phyloP scores from a whole-genome alignment of 1,140 invertebrate species.

The Eueides isabella region DNA sequence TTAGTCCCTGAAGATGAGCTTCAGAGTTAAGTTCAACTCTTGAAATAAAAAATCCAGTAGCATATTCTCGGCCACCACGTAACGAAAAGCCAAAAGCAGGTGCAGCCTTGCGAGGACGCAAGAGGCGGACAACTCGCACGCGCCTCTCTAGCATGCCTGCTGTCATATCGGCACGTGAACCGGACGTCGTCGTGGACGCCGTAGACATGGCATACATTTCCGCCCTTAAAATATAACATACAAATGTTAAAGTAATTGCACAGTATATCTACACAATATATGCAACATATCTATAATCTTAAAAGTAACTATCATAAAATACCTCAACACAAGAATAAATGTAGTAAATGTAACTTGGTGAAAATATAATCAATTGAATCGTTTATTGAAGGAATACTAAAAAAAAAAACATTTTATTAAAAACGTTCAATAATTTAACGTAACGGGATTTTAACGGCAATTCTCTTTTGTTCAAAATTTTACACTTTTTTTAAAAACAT shows the following conservation, averaged over 20 bases:
- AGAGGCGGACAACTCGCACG: constrained; percentile 70
- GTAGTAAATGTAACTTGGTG: no score
- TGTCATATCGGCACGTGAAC: constrained; percentile 53
- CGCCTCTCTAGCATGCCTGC: constrained; percentile 57
- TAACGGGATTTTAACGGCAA: no score
- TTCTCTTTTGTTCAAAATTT: no score
- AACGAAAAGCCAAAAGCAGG: constrained; percentile 91
- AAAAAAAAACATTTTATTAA: no score
- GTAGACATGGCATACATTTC: constrained; percentile 75
- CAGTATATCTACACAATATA: no score
- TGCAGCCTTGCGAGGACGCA: constrained; percentile 68
- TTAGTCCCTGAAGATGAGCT: constrained; percentile 91
- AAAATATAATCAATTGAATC: background rate
- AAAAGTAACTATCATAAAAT: no score
- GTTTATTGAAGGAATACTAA: no score
- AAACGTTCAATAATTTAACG: no score
- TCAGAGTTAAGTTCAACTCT: constrained; percentile 93
- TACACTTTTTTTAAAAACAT: no score
- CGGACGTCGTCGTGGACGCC: constrained; percentile 73
- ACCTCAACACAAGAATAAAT: no score
- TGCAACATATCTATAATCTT: no score
- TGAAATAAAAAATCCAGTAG: constrained; percentile 96
- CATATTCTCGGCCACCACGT: constrained; percentile 95
- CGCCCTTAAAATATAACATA: constrained; percentile 24
- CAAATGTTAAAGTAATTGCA: background rate